Evolutionary conservation across 92 coral and sea anemone genomes (phyloP).

Genomic region (Epizoanthus fatuus): DNA sequence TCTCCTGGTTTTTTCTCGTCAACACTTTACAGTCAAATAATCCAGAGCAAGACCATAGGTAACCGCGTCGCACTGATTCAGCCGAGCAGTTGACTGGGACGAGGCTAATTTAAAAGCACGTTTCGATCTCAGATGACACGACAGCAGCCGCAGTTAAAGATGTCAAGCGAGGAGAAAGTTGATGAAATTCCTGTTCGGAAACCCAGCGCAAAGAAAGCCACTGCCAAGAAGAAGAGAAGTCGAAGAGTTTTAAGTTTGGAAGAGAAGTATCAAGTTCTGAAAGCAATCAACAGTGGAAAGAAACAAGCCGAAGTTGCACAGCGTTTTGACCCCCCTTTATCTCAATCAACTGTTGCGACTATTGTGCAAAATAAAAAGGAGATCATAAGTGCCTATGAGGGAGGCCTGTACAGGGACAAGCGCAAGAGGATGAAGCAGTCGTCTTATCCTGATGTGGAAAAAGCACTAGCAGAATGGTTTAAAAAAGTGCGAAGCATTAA

Average conservation of each 20-base stretch:
- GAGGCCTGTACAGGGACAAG: conserved; percentile 39
- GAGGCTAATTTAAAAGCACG: no score
- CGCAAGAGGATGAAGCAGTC: conserved; percentile 52
- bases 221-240: conserved; percentile 44
- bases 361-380: conserved; percentile 32
- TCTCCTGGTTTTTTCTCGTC: conserved; percentile 30
- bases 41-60: no score
- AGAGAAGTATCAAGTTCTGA: conserved; percentile 45
- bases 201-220: conserved; percentile 50
- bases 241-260: conserved; percentile 46
- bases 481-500: conserved; percentile 21
- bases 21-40: not conserved
- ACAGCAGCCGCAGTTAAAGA: conserved; percentile 32
- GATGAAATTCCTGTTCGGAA: conserved; percentile 35
- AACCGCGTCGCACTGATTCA: no score
- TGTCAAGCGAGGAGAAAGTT: conserved; percentile 45
- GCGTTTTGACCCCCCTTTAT: conserved; percentile 55
- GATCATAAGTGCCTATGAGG: conserved; percentile 45
- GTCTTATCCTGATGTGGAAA: conserved; percentile 46
- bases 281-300: conserved; percentile 35
- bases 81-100: no score
- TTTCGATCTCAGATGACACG: no score
- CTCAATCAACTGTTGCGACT: conserved; percentile 43
- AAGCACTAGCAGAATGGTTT: conserved; percentile 47
- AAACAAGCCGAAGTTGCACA: conserved; percentile 31